phyloP scores from a whole-genome alignment of 2,797 vertebrate genomes.

The Myoxocephalus aenaeus region DNA sequence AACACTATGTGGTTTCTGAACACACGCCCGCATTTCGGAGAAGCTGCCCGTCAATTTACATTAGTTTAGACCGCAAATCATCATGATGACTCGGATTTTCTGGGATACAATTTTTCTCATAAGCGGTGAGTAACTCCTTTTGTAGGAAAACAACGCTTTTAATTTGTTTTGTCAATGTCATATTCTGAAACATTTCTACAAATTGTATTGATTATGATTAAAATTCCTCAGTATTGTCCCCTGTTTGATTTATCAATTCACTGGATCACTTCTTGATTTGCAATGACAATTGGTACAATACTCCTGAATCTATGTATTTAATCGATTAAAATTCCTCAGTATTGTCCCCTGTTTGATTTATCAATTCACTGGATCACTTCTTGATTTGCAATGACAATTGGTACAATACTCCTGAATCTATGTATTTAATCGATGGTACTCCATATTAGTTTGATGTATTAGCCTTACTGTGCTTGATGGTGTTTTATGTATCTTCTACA shows the following conservation, averaged over 20 bases:
- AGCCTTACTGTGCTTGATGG: background rate
- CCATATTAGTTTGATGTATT: background rate
- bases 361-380: background rate
- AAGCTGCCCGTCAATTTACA: slow-evolving; percentile 24
- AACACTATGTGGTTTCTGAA: slow-evolving; percentile 44
- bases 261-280: background rate
- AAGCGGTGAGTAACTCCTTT: slow-evolving; percentile 71
- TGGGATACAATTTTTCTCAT: slow-evolving; percentile 82
- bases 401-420: too few species aligned
- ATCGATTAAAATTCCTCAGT: background rate
- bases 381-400: background rate
- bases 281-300: background rate
- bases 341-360: background rate
- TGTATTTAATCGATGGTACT: background rate
- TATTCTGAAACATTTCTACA: too few species aligned
- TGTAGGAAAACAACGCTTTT: background rate
- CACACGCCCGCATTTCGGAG: slow-evolving; percentile 41
- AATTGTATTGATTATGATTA: background rate
- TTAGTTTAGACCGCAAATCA: slow-evolving; percentile 16
- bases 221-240: background rate
- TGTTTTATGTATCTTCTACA: background rate
- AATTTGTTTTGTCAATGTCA: background rate
- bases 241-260: background rate
- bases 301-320: background rate
- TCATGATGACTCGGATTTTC: slow-evolving; percentile 78